These are phyloP conservation scores for Melanerpes formicivorus DNA, from an alignment of 2,113 vertebrate species.

Conservation along the genomic window DNA sequence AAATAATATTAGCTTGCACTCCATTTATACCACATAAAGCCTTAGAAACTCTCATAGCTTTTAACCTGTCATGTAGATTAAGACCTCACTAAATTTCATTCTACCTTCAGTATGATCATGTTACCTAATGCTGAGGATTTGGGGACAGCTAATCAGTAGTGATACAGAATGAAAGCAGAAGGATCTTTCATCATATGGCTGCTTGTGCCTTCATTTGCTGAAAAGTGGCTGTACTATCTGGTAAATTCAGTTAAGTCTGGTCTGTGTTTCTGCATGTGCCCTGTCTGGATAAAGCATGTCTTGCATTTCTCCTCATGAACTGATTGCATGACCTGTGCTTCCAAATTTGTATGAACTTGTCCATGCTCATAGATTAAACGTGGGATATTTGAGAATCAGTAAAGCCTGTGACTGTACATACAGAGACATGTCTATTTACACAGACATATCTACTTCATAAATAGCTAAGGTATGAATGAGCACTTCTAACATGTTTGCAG, in stretches of 20 bases:
- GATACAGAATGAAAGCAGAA: conserved; percentile 46
- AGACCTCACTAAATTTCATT: conserved; percentile 59
- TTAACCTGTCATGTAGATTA: conserved; percentile 64
- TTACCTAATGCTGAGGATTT: conserved; percentile 62
- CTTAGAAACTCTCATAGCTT: conserved; percentile 53
- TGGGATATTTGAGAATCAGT: not conserved
- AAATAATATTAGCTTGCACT: conserved; percentile 62
- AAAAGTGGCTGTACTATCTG: not conserved
- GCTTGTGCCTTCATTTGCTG: conserved; percentile 3
- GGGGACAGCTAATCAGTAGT: conserved; percentile 24
- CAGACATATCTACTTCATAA: not conserved
- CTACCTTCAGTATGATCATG: conserved; percentile 28
- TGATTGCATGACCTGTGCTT: not conserved
- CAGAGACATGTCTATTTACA: not conserved
- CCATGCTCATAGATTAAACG: not conserved
- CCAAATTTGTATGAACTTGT: accelerated
- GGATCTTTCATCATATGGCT: conserved; percentile 20
- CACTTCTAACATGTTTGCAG: not conserved
- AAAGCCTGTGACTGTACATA: not conserved
- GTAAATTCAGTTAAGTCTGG: not conserved
- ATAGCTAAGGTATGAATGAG: not conserved
- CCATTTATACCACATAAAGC: conserved; percentile 61
- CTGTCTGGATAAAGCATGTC: not conserved
- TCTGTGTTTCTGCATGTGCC: not conserved
- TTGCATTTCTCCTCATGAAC: not conserved